A percentile compares a stretch with the other conserved stretches of the same genome.
Conservation (phyloP, 2,113 vertebrate species). For the Gymnocephalus cernua region DNA sequence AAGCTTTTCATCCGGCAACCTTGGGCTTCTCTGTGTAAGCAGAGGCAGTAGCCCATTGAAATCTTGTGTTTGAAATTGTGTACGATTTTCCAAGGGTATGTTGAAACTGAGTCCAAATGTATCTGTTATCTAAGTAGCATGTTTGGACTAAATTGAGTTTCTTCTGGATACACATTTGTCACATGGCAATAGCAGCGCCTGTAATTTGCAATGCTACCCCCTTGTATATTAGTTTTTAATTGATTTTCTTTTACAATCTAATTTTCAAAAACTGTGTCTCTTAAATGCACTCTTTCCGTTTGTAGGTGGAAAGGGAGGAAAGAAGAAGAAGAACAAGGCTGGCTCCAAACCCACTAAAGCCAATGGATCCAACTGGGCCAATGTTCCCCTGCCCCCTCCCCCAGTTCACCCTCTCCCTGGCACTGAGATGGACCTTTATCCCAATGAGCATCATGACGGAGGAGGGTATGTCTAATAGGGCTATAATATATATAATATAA, state of each 20-base stretch:
- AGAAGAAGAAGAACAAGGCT: slow-evolving; percentile 98
- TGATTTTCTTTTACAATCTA: slow-evolving; percentile 38
- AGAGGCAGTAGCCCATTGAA: slow-evolving; percentile 63
- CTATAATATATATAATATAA: too few relatives aligned
- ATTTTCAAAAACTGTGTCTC: slow-evolving; percentile 21
- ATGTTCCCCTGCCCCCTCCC: slow-evolving; percentile 94
- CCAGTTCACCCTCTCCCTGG: slow-evolving; percentile 96
- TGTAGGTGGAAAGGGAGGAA: slow-evolving; percentile 97
- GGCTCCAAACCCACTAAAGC: slow-evolving; percentile 91
- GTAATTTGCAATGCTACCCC: slow-evolving; percentile 39
- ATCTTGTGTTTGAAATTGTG: slow-evolving; percentile 59
- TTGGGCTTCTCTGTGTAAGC: slow-evolving; percentile 74
- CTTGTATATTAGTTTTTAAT: slow-evolving; percentile 53
- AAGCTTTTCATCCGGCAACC: slow-evolving; percentile 80
- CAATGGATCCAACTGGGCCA: slow-evolving; percentile 96
- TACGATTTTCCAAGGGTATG: slow-evolving; percentile 55
- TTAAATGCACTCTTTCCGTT: slow-evolving; percentile 33
- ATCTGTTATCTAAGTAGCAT: slow-evolving; percentile 54
- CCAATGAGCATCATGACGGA: slow-evolving; percentile 91
- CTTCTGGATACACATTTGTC: slow-evolving; percentile 50
- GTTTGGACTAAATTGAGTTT: slow-evolving; percentile 57
- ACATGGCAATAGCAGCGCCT: slow-evolving; percentile 35
- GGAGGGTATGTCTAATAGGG: slow-evolving; percentile 85
- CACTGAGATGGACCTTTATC: slow-evolving; percentile 95
- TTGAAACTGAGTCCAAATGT: slow-evolving; percentile 53